Base-by-base conservation (phyloP, 2,797 vertebrate species). In the Coendou prehensilis region DNA sequence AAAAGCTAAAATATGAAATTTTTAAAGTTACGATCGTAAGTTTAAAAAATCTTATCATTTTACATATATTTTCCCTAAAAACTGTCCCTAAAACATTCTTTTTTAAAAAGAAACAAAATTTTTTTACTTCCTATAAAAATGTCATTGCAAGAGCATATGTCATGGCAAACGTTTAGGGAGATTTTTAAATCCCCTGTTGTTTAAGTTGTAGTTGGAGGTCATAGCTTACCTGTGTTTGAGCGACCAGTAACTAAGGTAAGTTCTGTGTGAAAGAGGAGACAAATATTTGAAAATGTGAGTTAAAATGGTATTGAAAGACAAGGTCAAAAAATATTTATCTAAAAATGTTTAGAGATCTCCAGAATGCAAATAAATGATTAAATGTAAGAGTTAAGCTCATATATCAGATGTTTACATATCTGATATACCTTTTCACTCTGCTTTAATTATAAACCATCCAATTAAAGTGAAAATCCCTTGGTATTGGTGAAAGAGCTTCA, bases 211-310 rank as follows among this genome's bases (percentile, higher is more conserved):
- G 14, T n/a, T 87, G 33, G 30, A 61, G 30, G 11, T 37, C 4
- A 33, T 28, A 9, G 71, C 93, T 97, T 92, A 97, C 97, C 96
- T 97, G 92, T 11, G 30, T n/a, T 37, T 71, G 88, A 50, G 30
- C 80, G 86, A 50, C 85, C 94, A 54, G 96, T 87, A n/a, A 78
- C n/a, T 22, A 54, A 22, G 41, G 93, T 95, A 41, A 91, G 41
- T 73, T 69, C 96, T 96, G 45, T 52, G 22, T 26, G 93, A 63
- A 95, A 17, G 30, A 92, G 18, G 41, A 94, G 82, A 95, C n/a
- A 94, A 90, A 93, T 47, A 63, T 78, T 96, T 91, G 61, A 5
- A 91, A 92, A 82, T 41, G 3, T 45, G 56, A 61, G 30, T 97
- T 94, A 96, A 78, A 80, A 63, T 56, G 18, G n/a, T 37, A 75